These are phyloP conservation scores for Melitaea athalia DNA, from an alignment of 2,888 invertebrate genomes.

Conservation along the genomic window DNA sequence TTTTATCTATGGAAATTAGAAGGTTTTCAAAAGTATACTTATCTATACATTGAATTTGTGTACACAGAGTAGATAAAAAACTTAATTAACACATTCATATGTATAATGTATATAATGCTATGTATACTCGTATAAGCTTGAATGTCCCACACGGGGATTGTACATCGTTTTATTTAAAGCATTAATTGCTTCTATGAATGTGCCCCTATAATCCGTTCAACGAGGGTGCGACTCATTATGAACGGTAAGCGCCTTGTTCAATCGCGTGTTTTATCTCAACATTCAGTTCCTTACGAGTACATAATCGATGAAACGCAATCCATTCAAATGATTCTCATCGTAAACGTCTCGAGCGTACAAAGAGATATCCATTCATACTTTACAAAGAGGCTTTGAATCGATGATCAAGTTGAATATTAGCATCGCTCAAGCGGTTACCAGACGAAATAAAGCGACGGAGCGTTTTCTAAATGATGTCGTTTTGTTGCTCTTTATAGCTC, in stretches of 20 bases:
- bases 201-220: slow-evolving; percentile 34
- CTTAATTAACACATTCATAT: neutral
- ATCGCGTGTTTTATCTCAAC: slow-evolving; percentile 39
- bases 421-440: slow-evolving; percentile 32
- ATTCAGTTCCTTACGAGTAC: slow-evolving; percentile 37
- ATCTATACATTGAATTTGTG: too few relatives aligned
- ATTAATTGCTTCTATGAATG: slow-evolving; percentile 33
- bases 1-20: too few relatives aligned
- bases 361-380: slow-evolving; percentile 42
- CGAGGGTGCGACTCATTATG: slow-evolving; percentile 32
- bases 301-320: slow-evolving; percentile 40
- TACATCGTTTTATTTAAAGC: slow-evolving; percentile 14
- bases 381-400: slow-evolving; percentile 44
- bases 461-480: neutral
- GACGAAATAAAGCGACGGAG: neutral
- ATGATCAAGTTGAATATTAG: slow-evolving; percentile 40
- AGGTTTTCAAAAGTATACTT: too few relatives aligned
- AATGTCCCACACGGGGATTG: neutral
- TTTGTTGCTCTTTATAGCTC: too few relatives aligned
- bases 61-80: neutral
- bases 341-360: slow-evolving; percentile 40
- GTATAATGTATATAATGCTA: neutral
- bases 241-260: slow-evolving; percentile 33
- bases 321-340: slow-evolving; percentile 44
- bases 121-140: neutral